Conservation (phyloP, 2,888 invertebrate species). For the Petrolisthes cinctipes region DNA sequence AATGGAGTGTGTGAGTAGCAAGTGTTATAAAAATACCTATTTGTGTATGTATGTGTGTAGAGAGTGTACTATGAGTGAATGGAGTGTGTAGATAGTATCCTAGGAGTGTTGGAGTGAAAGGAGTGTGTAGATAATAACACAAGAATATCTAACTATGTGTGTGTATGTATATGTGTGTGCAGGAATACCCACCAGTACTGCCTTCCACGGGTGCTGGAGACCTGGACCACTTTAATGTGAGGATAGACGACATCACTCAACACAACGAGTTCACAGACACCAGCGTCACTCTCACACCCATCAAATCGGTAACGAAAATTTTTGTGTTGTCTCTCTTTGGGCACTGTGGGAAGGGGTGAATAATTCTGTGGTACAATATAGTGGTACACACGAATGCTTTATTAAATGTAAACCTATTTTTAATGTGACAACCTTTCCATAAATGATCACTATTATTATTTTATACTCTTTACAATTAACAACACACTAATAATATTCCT, state of each 20-base stretch:
- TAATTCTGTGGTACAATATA: too few relatives aligned
- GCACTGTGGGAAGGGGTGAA: too few relatives aligned
- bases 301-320: not conserved
- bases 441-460: too few relatives aligned
- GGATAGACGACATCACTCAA: not conserved
- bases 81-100: not conserved
- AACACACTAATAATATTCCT: too few relatives aligned
- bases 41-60: too few relatives aligned
- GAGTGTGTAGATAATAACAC: not conserved
- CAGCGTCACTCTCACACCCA: not conserved
- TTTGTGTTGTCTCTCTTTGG: too few relatives aligned
- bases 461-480: too few relatives aligned
- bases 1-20: not conserved
- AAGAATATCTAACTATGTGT: not conserved
- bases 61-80: not conserved
- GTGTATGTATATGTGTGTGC: not conserved
- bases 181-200: slow-evolving; percentile 1
- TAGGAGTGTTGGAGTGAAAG: not conserved
- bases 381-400: too few relatives aligned
- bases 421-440: too few relatives aligned
- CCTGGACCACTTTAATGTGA: not conserved
- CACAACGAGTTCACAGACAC: not conserved
- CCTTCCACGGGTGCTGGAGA: not conserved
- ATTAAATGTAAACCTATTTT: too few relatives aligned
- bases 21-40: not conserved